phyloP scores from a whole-genome alignment of 2,113 vertebrate genomes.

The Corythaixoides concolor region DNA sequence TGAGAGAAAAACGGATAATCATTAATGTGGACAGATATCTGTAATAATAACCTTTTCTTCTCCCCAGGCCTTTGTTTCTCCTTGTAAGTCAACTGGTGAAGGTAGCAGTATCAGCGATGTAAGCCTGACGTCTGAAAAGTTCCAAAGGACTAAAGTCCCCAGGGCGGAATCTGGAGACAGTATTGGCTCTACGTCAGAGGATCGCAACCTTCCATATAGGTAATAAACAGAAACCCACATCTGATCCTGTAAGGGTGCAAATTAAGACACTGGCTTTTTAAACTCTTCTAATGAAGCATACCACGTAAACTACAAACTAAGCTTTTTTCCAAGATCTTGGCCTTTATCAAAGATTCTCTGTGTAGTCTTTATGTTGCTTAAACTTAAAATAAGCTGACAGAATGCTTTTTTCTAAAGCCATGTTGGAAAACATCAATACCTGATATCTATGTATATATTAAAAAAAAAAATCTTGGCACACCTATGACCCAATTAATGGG shows the following conservation, averaged over 20 bases:
- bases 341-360: neutral
- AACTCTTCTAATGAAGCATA: neutral
- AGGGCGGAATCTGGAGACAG: slow-evolving; percentile 78
- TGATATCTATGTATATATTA: neutral
- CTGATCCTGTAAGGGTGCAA: neutral
- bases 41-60: neutral
- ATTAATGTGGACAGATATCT: neutral
- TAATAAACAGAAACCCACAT: neutral
- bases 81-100: slow-evolving; percentile 75
- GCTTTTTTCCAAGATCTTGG: neutral
- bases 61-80: slow-evolving; percentile 74
- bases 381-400: neutral
- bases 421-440: neutral
- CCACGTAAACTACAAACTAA: neutral
- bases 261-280: neutral
- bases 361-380: neutral
- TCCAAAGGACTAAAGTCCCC: slow-evolving; percentile 78
- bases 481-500: neutral
- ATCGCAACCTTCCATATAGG: slow-evolving; percentile 89
- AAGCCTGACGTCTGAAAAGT: slow-evolving; percentile 74
- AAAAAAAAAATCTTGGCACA: neutral
- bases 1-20: neutral
- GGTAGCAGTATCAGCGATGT: slow-evolving; percentile 71
- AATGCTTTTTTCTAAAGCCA: neutral
- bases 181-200: slow-evolving; percentile 72